Base-by-base conservation (phyloP, 2,888 invertebrate species). In the Rhagonycha lutea region DNA sequence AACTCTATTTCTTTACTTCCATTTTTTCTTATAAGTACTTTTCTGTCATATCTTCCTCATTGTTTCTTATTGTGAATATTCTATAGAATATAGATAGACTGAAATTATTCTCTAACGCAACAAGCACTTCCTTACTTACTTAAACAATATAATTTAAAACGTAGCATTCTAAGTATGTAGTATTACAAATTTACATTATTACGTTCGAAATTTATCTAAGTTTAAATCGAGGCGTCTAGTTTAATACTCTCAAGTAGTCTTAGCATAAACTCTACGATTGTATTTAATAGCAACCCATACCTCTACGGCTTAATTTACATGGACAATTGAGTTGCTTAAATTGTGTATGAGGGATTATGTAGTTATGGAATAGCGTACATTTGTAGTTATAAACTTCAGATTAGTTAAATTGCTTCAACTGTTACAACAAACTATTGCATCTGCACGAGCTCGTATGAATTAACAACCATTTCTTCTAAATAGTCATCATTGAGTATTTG, bases 311-410 rank as follows among this genome's bases (percentile, higher is more conserved):
- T 83, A 83, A 85, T 84, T 83, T 83, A 82, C 83, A 85, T 81
- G 84, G 84, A 83, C 85, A 84, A 85, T 85, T 84, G 84, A 84
- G 83, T 83, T 80, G 81, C 82, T 83, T 82, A 82, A 84, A 84
- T 84, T 83, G 84, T 84, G 82, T 83, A 84, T 84, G 82, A 83
- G 83, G 83, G 84, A 83, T 84, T 83, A 83, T 81, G 79, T 81
- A 83, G 83, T 82, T 83, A 83, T 76, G 82, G 82, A 83, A 83
- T 83, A 79, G 81, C 82, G 82, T 83, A 83, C 83, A 85, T 84
- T 83, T 80, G 82, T 83, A 82, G 81, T 80, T 79, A 80, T 81
- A 79, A 82, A 82, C 80, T 84, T 80, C 80, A 83, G 84, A 85
- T 85, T 84, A 85, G 84, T 85, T 84, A 84, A 85, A 85, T 84